Conservation (phyloP, 2,797 vertebrate species). For the Synanceia verrucosa region DNA sequence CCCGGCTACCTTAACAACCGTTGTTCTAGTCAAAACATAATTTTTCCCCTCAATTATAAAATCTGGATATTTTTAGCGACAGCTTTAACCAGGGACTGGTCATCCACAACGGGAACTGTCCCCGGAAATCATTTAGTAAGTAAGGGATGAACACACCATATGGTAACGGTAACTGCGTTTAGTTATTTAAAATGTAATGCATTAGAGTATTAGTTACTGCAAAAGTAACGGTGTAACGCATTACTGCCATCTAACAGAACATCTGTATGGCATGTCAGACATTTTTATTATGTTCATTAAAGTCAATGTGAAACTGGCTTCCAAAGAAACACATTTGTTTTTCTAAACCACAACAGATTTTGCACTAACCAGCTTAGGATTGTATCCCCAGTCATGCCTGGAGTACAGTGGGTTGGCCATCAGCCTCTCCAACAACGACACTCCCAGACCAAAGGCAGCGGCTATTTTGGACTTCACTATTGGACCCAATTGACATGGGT, state of each 20-base stretch:
- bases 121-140: no score
- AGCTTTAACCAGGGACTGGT: no score
- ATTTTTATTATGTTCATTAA: background rate
- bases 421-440: slow-evolving; percentile 91
- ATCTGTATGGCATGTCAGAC: background rate
- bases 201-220: no score
- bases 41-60: no score
- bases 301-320: background rate
- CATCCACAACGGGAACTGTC: no score
- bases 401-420: slow-evolving; percentile 86
- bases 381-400: slow-evolving; percentile 88
- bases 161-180: no score
- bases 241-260: background rate
- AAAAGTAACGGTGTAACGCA: no score
- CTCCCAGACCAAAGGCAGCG: slow-evolving; percentile 84
- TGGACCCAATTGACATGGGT: slow-evolving; percentile 94
- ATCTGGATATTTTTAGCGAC: no score
- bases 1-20: no score
- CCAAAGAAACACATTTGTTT: background rate
- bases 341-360: background rate
- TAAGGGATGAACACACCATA: no score
- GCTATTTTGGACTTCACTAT: slow-evolving; percentile 91
- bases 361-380: slow-evolving; percentile 89
- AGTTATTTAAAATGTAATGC: no score
- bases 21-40: no score